phyloP scores from a whole-genome alignment of 2,797 vertebrate genomes.

The Thaleichthys pacificus region DNA sequence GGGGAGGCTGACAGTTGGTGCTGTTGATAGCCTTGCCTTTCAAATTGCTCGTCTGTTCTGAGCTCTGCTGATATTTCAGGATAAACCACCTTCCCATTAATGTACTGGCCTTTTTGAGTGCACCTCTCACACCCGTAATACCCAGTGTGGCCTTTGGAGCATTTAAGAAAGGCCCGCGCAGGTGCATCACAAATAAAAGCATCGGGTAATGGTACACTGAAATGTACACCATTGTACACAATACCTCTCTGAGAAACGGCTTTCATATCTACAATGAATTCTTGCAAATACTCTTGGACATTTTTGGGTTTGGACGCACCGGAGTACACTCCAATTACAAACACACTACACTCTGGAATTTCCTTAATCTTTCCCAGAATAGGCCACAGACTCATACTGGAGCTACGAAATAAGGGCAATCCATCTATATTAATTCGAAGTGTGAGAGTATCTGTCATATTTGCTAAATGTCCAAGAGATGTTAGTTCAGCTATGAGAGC shows the following conservation, averaged over 20 bases:
- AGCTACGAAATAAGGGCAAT: slow-evolving; percentile 16
- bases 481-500: slow-evolving; percentile 23
- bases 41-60: slow-evolving; percentile 22
- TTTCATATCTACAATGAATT: slow-evolving; percentile 27
- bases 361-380: slow-evolving; percentile 31
- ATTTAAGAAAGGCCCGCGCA: slow-evolving; percentile 18
- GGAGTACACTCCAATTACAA: slow-evolving; percentile 28
- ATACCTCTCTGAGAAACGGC: slow-evolving; percentile 17
- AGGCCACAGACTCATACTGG: slow-evolving; percentile 18
- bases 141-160: slow-evolving; percentile 20
- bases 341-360: slow-evolving; percentile 19
- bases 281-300: slow-evolving; percentile 19
- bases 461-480: slow-evolving; percentile 24
- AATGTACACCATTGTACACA: slow-evolving; percentile 31
- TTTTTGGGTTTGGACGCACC: slow-evolving; percentile 23
- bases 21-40: slow-evolving; percentile 7
- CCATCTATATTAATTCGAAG: slow-evolving; percentile 19
- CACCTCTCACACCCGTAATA: slow-evolving; percentile 28
- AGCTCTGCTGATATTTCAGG: slow-evolving; percentile 18
- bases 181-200: background rate
- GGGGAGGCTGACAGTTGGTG: slow-evolving; percentile 21
- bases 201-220: background rate
- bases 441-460: slow-evolving; percentile 7
- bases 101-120: slow-evolving; percentile 17
- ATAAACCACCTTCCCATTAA: slow-evolving; percentile 14